Percentiles rank a stretch among this genome's conserved stretches.
These are phyloP conservation scores for Parochlus steinenii DNA, from an alignment of 2,888 invertebrate genomes.

Conservation along the genomic window DNA sequence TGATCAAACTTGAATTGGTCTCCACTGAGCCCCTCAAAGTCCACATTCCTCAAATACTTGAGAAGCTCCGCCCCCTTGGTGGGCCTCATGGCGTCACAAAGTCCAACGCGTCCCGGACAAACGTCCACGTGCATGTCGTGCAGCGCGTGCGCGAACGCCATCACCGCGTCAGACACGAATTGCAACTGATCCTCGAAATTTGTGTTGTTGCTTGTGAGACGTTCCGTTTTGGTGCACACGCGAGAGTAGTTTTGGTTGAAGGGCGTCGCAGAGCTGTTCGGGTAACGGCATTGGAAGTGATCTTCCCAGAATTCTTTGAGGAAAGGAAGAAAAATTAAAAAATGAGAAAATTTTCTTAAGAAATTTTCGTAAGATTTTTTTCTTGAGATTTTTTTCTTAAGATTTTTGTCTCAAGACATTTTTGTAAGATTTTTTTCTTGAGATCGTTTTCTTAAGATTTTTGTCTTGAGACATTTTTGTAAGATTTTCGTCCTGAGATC, in stretches of 20 bases:
- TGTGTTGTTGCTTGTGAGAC: slow-evolving; percentile 55
- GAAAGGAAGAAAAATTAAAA: slow-evolving; percentile 16
- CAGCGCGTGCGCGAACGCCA: slow-evolving; percentile 85
- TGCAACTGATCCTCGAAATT: slow-evolving; percentile 87
- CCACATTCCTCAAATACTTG: slow-evolving; percentile 66
- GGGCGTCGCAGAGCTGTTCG: slow-evolving; percentile 62
- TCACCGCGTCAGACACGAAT: slow-evolving; percentile 90
- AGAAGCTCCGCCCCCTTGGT: slow-evolving; percentile 75
- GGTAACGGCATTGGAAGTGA: slow-evolving; percentile 78
- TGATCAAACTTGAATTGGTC: slow-evolving; percentile 80
- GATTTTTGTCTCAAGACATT: too few relatives aligned
- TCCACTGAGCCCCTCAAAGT: slow-evolving; percentile 75
- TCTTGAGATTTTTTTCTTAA: too few relatives aligned
- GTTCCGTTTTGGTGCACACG: slow-evolving; percentile 61
- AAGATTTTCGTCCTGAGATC: too few relatives aligned
- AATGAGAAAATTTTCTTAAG: too few relatives aligned
- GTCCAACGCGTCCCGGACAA: slow-evolving; percentile 55
- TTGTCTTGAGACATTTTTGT: too few relatives aligned
- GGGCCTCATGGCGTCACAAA: slow-evolving; percentile 81
- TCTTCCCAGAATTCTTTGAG: slow-evolving; percentile 85
- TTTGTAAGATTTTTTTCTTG: too few relatives aligned
- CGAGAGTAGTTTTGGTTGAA: slow-evolving; percentile 58
- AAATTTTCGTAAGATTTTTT: too few relatives aligned
- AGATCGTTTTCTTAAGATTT: too few relatives aligned
- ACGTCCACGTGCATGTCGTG: slow-evolving; percentile 71